Evolutionary conservation across 2,888 invertebrate genomes (phyloP), one percentile per base, ranked within the genome.

Genomic region (Blastobasis lacticolella): DNA sequence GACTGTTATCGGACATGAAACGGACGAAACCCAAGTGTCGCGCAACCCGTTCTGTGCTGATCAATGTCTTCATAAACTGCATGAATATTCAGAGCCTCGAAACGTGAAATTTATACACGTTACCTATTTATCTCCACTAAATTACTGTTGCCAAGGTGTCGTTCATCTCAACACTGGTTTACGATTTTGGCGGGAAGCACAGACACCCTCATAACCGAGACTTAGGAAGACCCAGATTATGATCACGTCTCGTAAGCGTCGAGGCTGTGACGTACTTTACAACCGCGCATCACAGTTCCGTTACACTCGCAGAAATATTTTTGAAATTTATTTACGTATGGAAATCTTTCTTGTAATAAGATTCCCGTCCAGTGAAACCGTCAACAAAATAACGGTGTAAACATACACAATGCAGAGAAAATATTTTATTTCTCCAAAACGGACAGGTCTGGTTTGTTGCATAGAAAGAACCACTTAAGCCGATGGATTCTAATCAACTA

Each of bases 11-110:
- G 56, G 56, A 54, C 54, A 63, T 61, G 61, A 61, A 71, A 70
- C 69, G 64, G 62, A 62, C 59, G 60, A 63, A 64, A 62, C 62
- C 60, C 58, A 59, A 62, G 61, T 65, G 66, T 70, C 66, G 59
- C 63, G 58, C 64, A 65, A 70, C 67, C 60, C 59, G 69, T 69
- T 69, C 54, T 59, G 57, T 57, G 62, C 63, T 74, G 71, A 77
- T 75, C 72, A 71, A 76, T 72, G 73, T 75, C 72, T 76, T 71
- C 66, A 77, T 74, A 71, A 71, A 63, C 59, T 58, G 67, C 70
- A 64, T 68, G 67, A 73, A 69, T 69, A 62, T 63, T 59, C 59
- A 63, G 63, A 60, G 61, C 51, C 55, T 59, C 57, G 63, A 54
- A 56, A 62, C 63, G 61, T 62, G 56, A 58, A 65, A 66, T 72